phyloP scores from a whole-genome alignment of 2,888 invertebrate genomes.

The Parascotia fuliginaria region DNA sequence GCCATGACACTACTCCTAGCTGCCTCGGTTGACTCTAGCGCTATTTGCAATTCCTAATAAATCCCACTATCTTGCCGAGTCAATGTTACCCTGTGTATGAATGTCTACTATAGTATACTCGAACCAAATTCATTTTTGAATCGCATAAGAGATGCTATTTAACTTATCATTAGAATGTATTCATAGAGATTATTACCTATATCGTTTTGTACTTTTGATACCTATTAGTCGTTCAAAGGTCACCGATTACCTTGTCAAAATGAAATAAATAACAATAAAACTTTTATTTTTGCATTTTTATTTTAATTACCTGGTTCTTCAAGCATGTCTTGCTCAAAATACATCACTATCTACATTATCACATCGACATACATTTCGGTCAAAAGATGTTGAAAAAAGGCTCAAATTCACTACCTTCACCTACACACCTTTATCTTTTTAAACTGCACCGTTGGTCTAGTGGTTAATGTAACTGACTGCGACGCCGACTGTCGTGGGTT shows the following conservation, averaged over 20 bases:
- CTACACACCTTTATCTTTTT: no score
- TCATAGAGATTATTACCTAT: conserved; percentile 76
- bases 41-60: background rate
- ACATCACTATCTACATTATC: no score
- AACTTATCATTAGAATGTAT: conserved; percentile 73
- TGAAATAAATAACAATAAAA: conserved; percentile 82
- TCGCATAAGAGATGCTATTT: conserved; percentile 73
- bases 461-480: no score
- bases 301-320: conserved; percentile 16
- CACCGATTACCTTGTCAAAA: conserved; percentile 84
- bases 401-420: no score
- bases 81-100: conserved; percentile 60
- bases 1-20: background rate
- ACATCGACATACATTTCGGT: no score
- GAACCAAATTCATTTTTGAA: conserved; percentile 68
- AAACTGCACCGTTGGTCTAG: no score
- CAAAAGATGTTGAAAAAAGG: no score
- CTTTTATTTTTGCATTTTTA: conserved; percentile 54
- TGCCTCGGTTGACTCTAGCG: background rate
- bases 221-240: conserved; percentile 80
- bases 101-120: conserved; percentile 50
- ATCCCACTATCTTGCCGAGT: conserved; percentile 30
- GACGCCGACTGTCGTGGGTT: no score
- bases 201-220: conserved; percentile 84
- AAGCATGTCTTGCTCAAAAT: background rate